These are phyloP conservation scores for Laspeyria flexula DNA, from an alignment of 2,888 invertebrate genomes.

Conservation along the genomic window DNA sequence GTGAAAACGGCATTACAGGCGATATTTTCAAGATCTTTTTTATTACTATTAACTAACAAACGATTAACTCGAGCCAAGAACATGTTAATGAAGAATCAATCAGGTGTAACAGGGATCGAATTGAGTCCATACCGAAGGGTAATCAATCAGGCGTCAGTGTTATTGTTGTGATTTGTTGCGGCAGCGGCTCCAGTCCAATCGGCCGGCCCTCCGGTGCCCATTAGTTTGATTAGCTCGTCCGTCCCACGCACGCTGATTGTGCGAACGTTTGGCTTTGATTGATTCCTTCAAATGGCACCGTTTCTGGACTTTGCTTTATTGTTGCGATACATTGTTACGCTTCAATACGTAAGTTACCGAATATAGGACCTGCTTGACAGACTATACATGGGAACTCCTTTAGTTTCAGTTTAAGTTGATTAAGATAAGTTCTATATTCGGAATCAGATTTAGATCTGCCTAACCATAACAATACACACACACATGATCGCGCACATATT, in stretches of 20 bases:
- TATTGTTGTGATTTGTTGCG: constrained; percentile 82
- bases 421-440: not conserved
- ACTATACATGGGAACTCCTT: not conserved
- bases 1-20: too few relatives aligned
- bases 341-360: constrained; percentile 11
- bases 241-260: constrained; percentile 77
- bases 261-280: constrained; percentile 77
- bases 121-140: constrained; percentile 64
- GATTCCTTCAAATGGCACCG: constrained; percentile 75
- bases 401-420: constrained; percentile 1
- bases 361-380: not conserved
- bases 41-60: not conserved
- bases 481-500: too few relatives aligned
- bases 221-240: constrained; percentile 83
- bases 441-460: too few relatives aligned
- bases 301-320: constrained; percentile 54
- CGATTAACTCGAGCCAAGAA: constrained; percentile 24
- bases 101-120: constrained; percentile 68
- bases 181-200: constrained; percentile 54
- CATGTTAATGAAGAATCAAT: constrained; percentile 64
- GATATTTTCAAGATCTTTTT: not conserved
- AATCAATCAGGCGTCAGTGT: constrained; percentile 77
- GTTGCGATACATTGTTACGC: constrained; percentile 42
- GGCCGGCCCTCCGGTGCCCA: constrained; percentile 63
- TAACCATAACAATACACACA: too few relatives aligned